These are phyloP conservation scores for Catamblyrhynchus diadema DNA, from an alignment of 2,797 vertebrate species.

Conservation along the genomic window DNA sequence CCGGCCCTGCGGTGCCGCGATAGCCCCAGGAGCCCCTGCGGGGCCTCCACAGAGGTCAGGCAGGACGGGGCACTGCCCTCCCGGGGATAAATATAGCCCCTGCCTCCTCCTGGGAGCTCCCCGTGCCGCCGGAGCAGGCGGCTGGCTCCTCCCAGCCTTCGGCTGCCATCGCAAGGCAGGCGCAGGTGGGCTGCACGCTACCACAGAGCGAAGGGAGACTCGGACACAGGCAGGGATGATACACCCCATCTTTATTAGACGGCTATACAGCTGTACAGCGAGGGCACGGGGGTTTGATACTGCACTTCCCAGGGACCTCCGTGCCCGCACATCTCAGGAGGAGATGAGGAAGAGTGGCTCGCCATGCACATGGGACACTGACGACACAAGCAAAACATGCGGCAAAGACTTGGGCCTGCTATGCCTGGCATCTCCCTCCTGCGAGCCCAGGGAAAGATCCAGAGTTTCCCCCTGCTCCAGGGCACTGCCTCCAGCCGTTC, in stretches of 20 bases:
- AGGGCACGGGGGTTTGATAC: not conserved
- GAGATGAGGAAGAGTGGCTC: not conserved
- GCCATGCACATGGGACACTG: slow-evolving; percentile 45
- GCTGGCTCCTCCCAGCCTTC: not conserved
- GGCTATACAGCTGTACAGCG: slow-evolving; percentile 24
- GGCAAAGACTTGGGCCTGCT: not conserved
- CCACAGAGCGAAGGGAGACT: not conserved
- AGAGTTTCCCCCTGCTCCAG: not conserved
- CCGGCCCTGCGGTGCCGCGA: not conserved
- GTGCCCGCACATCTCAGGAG: not conserved
- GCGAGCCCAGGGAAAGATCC: not conserved
- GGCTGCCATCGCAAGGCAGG: not conserved
- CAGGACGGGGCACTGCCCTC: not conserved
- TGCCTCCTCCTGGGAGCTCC: not conserved
- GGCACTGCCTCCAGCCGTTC: not conserved
- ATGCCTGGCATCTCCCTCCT: not conserved
- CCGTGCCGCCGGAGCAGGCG: not conserved
- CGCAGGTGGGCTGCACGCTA: accelerated
- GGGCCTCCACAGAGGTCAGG: slow-evolving; percentile 29
- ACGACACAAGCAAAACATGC: slow-evolving; percentile 42
- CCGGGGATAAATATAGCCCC: slow-evolving; percentile 4
- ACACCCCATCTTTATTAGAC: slow-evolving; percentile 53
- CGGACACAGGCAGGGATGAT: not conserved
- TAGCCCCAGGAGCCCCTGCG: not conserved
- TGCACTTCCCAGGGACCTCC: not conserved